Conservation (phyloP, 2,113 vertebrate genomes). For the Macroglossus sobrinus region DNA sequence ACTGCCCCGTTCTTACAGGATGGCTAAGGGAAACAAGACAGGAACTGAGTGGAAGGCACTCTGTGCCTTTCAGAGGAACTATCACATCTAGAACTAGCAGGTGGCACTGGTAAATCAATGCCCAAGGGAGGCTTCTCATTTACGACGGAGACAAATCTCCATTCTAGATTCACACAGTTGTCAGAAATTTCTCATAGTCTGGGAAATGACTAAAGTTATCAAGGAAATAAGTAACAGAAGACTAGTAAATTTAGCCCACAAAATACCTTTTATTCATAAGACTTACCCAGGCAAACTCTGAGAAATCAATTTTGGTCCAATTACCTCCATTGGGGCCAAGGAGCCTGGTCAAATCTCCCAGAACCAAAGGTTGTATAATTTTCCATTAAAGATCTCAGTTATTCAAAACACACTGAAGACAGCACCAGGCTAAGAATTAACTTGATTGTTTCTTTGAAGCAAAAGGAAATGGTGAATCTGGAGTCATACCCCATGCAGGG, state of each 20-base stretch:
- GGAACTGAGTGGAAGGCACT: not conserved
- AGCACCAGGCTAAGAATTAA: not conserved
- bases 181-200: not conserved
- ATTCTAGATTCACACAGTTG: not conserved
- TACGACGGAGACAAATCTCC: not conserved
- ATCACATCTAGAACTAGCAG: not conserved
- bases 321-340: not conserved
- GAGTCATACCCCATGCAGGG: not conserved
- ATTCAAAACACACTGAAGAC: not conserved
- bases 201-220: not conserved
- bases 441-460: not conserved
- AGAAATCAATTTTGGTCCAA: constrained; percentile 11
- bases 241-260: not conserved
- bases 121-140: not conserved
- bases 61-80: not conserved
- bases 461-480: not conserved
- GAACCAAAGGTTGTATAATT: not conserved
- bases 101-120: not conserved
- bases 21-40: not conserved
- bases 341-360: not conserved
- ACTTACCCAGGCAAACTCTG: not conserved
- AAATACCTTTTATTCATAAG: not conserved
- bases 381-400: not conserved
- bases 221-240: not conserved
- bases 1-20: not conserved